Conservation (phyloP, 2,797 vertebrate species). For the Lacerta viridis region DNA sequence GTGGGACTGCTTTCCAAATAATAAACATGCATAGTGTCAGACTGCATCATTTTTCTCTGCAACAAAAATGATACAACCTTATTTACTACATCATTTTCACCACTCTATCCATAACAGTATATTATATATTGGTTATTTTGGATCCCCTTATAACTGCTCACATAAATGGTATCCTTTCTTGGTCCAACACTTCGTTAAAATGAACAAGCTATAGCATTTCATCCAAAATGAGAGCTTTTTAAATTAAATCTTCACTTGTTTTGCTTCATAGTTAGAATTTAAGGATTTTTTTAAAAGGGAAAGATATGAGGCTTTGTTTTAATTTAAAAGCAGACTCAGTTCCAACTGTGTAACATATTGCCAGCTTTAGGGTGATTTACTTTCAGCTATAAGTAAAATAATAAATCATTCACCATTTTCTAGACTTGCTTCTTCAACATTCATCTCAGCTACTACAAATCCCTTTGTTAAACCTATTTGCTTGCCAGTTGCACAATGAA, state of each 20-base stretch:
- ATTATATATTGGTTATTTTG: not conserved
- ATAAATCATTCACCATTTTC: constrained; percentile 67
- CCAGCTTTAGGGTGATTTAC: constrained; percentile 63
- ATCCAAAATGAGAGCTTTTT: constrained; percentile 38
- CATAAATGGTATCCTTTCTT: not conserved
- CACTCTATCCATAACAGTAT: not conserved
- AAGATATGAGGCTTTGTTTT: constrained; percentile 57
- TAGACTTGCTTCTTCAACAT: constrained; percentile 55
- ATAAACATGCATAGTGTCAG: not conserved
- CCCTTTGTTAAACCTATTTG: constrained; percentile 64
- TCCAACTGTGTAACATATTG: constrained; percentile 26
- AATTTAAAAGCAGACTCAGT: constrained; percentile 51
- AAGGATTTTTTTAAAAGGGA: constrained; percentile 44
- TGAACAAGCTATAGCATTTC: constrained; percentile 44
- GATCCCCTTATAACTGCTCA: not conserved
- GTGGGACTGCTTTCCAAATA: not conserved
- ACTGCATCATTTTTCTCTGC: not conserved
- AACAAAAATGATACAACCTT: not conserved
- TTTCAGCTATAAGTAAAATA: constrained; percentile 63
- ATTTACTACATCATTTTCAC: not conserved
- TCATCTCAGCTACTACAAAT: constrained; percentile 53
- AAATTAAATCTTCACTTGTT: constrained; percentile 58
- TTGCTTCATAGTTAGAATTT: constrained; percentile 47
- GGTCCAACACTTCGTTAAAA: constrained; percentile 43
- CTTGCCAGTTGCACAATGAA: constrained; percentile 60